A percentile compares a stretch with the other conserved stretches of the same genome.
These are phyloP conservation scores for human (Homo sapiens) DNA, from an alignment of 2,113 vertebrate species.

Conservation along the genomic window GRCh38 chr2:16157501-16158000, in stretches of 20 bases:
- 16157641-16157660: not conserved
- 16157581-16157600: not conserved
- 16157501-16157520: not conserved
- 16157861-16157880: not conserved
- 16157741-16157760: not conserved
- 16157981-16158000: not conserved
- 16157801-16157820: too few species aligned
- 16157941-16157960: not conserved
- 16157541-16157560: not conserved
- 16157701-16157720: not conserved
- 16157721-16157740: not conserved
- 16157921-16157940: rapidly evolving
- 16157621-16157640: not conserved
- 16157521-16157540: not conserved
- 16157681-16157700: not conserved
- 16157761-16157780: not conserved
- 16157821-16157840: not conserved
- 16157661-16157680: not conserved
- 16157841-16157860: not conserved
- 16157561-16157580: not conserved
- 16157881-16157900: not conserved
- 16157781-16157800: not conserved
- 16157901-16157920: not conserved
- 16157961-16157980: not conserved
- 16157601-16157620: not conserved